phyloP scores from a whole-genome alignment of 1,140 invertebrate genomes.

The Neelides sp. region DNA sequence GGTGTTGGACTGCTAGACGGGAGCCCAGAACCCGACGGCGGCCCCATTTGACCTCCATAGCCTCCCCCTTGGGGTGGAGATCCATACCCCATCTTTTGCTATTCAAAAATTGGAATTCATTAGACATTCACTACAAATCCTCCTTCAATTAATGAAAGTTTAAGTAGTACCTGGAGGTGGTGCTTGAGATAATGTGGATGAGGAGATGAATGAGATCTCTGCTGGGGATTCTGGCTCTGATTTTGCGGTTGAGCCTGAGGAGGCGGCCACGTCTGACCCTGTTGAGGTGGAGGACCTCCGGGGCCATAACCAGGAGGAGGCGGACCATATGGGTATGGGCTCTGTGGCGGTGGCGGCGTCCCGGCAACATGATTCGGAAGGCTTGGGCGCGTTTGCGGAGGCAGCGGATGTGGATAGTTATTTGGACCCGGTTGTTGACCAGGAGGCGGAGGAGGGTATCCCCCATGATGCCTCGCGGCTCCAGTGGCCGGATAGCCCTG shows the following conservation, averaged over 20 bases:
- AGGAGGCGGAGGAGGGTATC: slow-evolving; percentile 18
- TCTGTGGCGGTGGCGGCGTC: slow-evolving; percentile 8
- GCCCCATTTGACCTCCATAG: slow-evolving; percentile 38
- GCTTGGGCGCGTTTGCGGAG: slow-evolving; percentile 8
- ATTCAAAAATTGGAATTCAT: slow-evolving; percentile 33
- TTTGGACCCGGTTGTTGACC: slow-evolving; percentile 19
- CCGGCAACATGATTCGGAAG: slow-evolving; percentile 21
- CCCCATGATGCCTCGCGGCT: slow-evolving; percentile 11
- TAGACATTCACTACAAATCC: slow-evolving; percentile 23
- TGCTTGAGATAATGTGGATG: slow-evolving; percentile 51
- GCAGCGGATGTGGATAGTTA: slow-evolving; percentile 16
- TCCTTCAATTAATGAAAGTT: slow-evolving; percentile 24
- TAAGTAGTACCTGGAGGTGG: slow-evolving; percentile 39
- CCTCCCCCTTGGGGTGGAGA: slow-evolving; percentile 43
- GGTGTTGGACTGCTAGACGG: slow-evolving; percentile 35
- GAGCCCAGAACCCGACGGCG: slow-evolving; percentile 30
- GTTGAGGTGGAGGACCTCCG: slow-evolving; percentile 28
- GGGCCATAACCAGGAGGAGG: slow-evolving; percentile 14
- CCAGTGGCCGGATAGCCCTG: not conserved
- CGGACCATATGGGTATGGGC: slow-evolving; percentile 13
- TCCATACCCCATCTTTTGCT: slow-evolving; percentile 49
- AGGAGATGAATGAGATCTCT: slow-evolving; percentile 31
- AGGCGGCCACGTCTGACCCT: slow-evolving; percentile 16
- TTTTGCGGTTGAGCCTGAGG: slow-evolving; percentile 32
- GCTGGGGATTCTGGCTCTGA: slow-evolving; percentile 8